These are phyloP conservation scores for Bicyclus anynana DNA, from an alignment of 1,140 invertebrate genomes.

Conservation along the genomic window DNA sequence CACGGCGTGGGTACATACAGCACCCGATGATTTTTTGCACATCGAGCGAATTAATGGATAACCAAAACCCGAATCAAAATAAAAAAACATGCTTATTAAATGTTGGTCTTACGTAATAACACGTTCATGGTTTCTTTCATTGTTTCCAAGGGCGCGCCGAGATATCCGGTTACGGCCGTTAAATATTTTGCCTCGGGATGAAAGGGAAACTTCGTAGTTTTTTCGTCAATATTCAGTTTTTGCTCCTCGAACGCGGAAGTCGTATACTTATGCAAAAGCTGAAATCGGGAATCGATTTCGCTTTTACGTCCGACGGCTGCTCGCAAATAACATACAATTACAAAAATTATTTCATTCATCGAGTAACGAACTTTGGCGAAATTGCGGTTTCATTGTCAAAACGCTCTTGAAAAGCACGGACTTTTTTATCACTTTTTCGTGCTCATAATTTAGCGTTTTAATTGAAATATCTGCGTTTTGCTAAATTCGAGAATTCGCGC, in stretches of 20 bases:
- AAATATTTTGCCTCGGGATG: conserved; percentile 72
- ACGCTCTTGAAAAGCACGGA: conserved; percentile 24
- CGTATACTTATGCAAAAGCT: conserved; percentile 70
- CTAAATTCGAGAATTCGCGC: conserved; percentile 64
- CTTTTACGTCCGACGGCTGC: conserved; percentile 54
- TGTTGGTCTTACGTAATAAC: conserved; percentile 75
- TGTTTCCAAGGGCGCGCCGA: conserved; percentile 65
- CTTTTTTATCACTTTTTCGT: conserved; percentile 27
- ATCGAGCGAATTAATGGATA: conserved; percentile 72
- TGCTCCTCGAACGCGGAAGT: conserved; percentile 69
- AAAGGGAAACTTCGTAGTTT: conserved; percentile 74
- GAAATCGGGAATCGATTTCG: conserved; percentile 65
- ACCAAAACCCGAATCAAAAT: conserved; percentile 66
- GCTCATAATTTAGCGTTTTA: conserved; percentile 64
- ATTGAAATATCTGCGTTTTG: conserved; percentile 68
- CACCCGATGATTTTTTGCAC: conserved; percentile 62
- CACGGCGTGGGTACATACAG: conserved; percentile 45
- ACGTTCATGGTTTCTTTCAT: conserved; percentile 71
- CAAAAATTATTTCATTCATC: conserved; percentile 42
- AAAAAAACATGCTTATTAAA: conserved; percentile 74
- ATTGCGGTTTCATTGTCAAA: conserved; percentile 50
- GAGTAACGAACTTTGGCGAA: conserved; percentile 38
- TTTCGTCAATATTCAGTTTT: conserved; percentile 65
- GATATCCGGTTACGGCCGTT: conserved; percentile 75
- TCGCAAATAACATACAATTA: conserved; percentile 67